These are phyloP conservation scores for Bostrychus sinensis DNA, from an alignment of 2,113 vertebrate genomes.

Conservation along the genomic window DNA sequence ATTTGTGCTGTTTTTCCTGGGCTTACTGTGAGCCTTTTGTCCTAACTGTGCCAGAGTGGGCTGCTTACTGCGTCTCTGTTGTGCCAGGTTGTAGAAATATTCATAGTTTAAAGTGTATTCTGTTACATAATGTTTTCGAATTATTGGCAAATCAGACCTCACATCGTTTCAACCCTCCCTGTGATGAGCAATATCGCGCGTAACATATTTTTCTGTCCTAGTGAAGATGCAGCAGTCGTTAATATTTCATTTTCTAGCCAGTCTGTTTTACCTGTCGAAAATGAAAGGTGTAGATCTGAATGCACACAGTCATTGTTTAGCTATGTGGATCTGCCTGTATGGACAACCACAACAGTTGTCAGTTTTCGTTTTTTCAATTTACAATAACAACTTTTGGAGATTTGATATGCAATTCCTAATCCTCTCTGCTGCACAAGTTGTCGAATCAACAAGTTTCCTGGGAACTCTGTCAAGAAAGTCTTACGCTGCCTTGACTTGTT, in stretches of 20 bases:
- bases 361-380: not conserved
- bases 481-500: slow-evolving; percentile 19
- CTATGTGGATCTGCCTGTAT: not conserved
- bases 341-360: not conserved
- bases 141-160: slow-evolving; percentile 20
- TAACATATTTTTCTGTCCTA: no score
- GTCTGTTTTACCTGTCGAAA: not conserved
- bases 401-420: slow-evolving; percentile 23
- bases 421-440: slow-evolving; percentile 40
- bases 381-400: not conserved
- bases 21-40: slow-evolving; percentile 53
- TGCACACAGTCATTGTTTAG: not conserved
- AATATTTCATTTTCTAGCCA: no score
- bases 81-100: slow-evolving; percentile 15
- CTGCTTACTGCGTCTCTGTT: slow-evolving; percentile 39
- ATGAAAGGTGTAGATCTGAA: not conserved
- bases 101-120: slow-evolving; percentile 21
- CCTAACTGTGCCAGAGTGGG: slow-evolving; percentile 48
- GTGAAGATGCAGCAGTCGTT: no score
- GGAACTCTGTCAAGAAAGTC: slow-evolving; percentile 30
- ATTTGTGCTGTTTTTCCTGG: slow-evolving; percentile 48
- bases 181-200: slow-evolving; percentile 18
- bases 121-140: slow-evolving; percentile 35
- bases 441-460: slow-evolving; percentile 48
- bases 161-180: slow-evolving; percentile 13